Conservation (phyloP, 2,888 invertebrate genomes). For the Napeogenes inachia region DNA sequence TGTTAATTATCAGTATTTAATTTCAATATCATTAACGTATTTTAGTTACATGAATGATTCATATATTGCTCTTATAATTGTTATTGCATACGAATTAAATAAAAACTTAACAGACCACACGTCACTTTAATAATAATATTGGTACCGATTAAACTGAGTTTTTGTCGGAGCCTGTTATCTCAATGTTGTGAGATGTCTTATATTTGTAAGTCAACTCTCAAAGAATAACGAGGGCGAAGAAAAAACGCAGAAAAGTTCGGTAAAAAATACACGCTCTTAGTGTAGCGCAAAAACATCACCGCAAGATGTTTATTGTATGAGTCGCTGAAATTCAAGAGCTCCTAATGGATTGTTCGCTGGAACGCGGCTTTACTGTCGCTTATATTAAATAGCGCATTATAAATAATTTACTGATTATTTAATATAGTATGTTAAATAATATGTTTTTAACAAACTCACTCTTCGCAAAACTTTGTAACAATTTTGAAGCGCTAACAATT, state of each 20-base stretch:
- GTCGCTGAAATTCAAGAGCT: slow-evolving; percentile 71
- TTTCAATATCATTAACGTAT: no score
- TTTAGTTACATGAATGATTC: no score
- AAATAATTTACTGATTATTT: slow-evolving; percentile 14
- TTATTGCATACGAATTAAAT: no score
- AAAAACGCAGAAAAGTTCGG: slow-evolving; percentile 46
- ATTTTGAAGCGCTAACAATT: no score
- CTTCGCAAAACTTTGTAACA: no score
- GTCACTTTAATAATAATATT: no score
- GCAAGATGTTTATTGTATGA: slow-evolving; percentile 74
- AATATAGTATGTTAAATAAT: background rate
- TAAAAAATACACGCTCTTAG: slow-evolving; percentile 51
- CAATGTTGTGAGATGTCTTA: slow-evolving; percentile 17
- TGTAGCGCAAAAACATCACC: slow-evolving; percentile 51
- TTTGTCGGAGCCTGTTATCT: slow-evolving; percentile 12
- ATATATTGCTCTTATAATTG: no score
- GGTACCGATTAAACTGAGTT: background rate
- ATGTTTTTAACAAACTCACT: no score
- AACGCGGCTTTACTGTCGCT: slow-evolving; percentile 16
- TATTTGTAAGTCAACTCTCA: slow-evolving; percentile 27
- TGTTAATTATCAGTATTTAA: background rate
- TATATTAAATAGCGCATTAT: slow-evolving; percentile 13
- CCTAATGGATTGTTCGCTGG: slow-evolving; percentile 65
- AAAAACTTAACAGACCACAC: no score
- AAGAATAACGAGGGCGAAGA: slow-evolving; percentile 25